Evolutionary conservation across 2,888 invertebrate species (phyloP).

Genomic region (Sarcophaga caerulescens): DNA sequence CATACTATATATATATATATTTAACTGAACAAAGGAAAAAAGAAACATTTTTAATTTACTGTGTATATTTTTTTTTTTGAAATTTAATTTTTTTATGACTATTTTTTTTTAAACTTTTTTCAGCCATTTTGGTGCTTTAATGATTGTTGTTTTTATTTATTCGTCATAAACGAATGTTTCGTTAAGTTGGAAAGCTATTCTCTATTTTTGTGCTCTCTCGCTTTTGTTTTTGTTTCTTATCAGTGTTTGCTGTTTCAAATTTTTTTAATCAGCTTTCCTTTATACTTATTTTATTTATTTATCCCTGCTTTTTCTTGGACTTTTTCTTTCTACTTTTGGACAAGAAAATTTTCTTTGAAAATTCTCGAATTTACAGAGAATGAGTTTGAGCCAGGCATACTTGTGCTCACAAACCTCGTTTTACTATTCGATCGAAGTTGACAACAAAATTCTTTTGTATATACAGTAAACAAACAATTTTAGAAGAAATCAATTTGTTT

Average conservation of each 20-base stretch:
- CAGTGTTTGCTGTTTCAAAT: not conserved
- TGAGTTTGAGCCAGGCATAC: no score
- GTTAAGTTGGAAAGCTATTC: constrained; percentile 58
- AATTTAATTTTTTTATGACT: constrained; percentile 49
- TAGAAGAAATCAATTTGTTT: no score
- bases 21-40: not conserved
- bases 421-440: no score
- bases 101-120: constrained; percentile 30
- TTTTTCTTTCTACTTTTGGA: no score
- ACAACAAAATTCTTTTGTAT: no score
- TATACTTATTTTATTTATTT: not conserved
- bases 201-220: constrained; percentile 29
- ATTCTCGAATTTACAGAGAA: no score
- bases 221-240: constrained; percentile 29
- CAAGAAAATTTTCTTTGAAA: no score
- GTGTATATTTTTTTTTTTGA: constrained; percentile 21
- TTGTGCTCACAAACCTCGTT: no score
- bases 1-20: not conserved
- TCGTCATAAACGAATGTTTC: constrained; percentile 53
- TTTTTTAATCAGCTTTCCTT: not conserved
- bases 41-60: not conserved
- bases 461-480: no score
- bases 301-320: no score
- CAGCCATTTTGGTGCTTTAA: constrained; percentile 54
- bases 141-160: constrained; percentile 11